Conservation (phyloP, 2,888 invertebrate genomes). For the Diaphora mendica region DNA sequence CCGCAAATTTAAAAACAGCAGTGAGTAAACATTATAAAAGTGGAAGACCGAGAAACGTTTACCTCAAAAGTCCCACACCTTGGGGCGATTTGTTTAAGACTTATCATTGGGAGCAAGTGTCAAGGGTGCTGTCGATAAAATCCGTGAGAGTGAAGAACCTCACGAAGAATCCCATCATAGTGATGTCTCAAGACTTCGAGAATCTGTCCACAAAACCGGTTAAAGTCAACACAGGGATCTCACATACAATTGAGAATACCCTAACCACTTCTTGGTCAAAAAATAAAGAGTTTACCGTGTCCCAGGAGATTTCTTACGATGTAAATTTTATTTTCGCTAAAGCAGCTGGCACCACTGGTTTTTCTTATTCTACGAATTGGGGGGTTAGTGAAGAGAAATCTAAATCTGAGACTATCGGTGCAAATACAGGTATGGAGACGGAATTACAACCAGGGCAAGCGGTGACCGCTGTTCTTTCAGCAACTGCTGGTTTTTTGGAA, state of each 20-base stretch:
- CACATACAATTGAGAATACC: slow-evolving; percentile 71
- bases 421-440: slow-evolving; percentile 67
- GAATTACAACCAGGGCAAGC: slow-evolving; percentile 70
- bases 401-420: slow-evolving; percentile 66
- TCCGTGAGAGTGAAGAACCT: slow-evolving; percentile 59
- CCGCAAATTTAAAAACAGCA: slow-evolving; percentile 56
- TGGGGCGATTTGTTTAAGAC: slow-evolving; percentile 75
- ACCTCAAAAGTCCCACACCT: slow-evolving; percentile 72
- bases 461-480: slow-evolving; percentile 68
- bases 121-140: slow-evolving; percentile 60
- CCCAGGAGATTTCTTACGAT: slow-evolving; percentile 70
- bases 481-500: slow-evolving; percentile 65
- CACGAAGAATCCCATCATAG: slow-evolving; percentile 55
- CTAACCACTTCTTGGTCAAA: slow-evolving; percentile 69
- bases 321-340: slow-evolving; percentile 69
- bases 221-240: slow-evolving; percentile 75
- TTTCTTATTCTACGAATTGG: slow-evolving; percentile 68
- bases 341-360: slow-evolving; percentile 61
- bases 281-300: slow-evolving; percentile 61
- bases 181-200: slow-evolving; percentile 68
- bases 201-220: slow-evolving; percentile 67
- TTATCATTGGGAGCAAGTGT: slow-evolving; percentile 71
- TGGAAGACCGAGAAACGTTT: slow-evolving; percentile 60
- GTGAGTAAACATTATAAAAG: slow-evolving; percentile 60
- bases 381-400: slow-evolving; percentile 70